Conservation (phyloP, 2,797 vertebrate species). For the Myioborus melanocephalus region DNA sequence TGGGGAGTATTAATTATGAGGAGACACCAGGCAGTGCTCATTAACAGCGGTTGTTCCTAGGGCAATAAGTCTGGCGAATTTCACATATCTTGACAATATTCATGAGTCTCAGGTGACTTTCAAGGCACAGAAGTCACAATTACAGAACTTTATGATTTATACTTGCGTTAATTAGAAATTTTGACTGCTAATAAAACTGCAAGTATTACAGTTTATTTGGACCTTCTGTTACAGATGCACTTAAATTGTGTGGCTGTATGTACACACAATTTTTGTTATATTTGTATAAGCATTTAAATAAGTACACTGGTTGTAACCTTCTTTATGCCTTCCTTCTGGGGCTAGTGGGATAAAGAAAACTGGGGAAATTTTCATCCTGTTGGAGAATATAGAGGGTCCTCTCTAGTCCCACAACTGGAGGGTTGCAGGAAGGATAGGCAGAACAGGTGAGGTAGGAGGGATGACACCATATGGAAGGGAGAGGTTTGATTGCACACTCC, state of each 20-base stretch:
- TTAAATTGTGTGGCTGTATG: not conserved
- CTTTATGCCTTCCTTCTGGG: not conserved
- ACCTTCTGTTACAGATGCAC: not conserved
- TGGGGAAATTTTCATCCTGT: not conserved
- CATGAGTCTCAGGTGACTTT: not conserved
- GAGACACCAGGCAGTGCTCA: not conserved
- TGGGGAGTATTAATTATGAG: not conserved
- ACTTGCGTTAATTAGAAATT: not conserved
- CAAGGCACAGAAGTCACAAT: not conserved
- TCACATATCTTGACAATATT: not conserved
- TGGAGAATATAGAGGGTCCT: not conserved
- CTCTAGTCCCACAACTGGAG: rapidly evolving
- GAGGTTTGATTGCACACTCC: not conserved
- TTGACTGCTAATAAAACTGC: not conserved
- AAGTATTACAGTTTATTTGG: not conserved
- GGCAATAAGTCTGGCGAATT: not conserved
- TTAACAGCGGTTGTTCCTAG: not conserved
- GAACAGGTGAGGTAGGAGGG: not conserved
- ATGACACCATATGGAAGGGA: not conserved
- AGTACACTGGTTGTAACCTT: not conserved
- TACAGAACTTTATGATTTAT: not conserved
- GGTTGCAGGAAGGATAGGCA: not conserved
- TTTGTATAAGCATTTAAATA: not conserved
- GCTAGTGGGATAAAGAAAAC: not conserved
- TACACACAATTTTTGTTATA: not conserved